Percentiles rank a stretch among this genome's conserved stretches.
These are phyloP conservation scores for Clupea harengus DNA, from an alignment of 2,113 vertebrate species.

Conservation along the genomic window DNA sequence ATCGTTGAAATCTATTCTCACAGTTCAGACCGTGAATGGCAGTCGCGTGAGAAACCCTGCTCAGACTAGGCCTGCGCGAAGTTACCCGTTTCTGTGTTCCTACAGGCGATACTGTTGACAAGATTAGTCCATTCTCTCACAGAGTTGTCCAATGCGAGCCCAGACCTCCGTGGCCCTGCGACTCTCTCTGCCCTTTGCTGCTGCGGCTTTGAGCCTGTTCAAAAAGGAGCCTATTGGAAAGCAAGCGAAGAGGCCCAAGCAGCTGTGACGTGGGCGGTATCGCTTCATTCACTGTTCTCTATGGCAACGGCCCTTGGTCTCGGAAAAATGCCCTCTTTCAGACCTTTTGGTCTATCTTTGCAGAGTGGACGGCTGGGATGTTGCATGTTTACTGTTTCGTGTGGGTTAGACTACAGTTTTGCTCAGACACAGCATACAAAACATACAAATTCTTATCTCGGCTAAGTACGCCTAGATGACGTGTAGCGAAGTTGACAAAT, in stretches of 20 bases:
- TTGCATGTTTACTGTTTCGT: conserved; percentile 58
- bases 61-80: neutral
- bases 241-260: conserved; percentile 72
- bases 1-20: neutral
- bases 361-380: conserved; percentile 72
- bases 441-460: neutral
- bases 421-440: neutral
- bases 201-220: conserved; percentile 41
- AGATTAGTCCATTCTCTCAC: conserved; percentile 52
- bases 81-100: neutral
- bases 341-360: conserved; percentile 58
- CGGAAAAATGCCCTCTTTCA: conserved; percentile 84
- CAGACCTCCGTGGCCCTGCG: conserved; percentile 63
- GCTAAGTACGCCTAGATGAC: neutral
- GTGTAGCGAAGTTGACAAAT: neutral
- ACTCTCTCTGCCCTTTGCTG: conserved; percentile 64
- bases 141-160: conserved; percentile 24
- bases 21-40: neutral
- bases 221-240: conserved; percentile 72
- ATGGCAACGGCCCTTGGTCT: conserved; percentile 91
- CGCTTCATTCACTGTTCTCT: conserved; percentile 89
- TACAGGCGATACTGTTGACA: neutral
- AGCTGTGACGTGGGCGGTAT: conserved; percentile 87
- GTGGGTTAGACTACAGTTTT: neutral
- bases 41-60: neutral